Conservation (phyloP, 2,888 invertebrate species). For the Branchellion lobata region DNA sequence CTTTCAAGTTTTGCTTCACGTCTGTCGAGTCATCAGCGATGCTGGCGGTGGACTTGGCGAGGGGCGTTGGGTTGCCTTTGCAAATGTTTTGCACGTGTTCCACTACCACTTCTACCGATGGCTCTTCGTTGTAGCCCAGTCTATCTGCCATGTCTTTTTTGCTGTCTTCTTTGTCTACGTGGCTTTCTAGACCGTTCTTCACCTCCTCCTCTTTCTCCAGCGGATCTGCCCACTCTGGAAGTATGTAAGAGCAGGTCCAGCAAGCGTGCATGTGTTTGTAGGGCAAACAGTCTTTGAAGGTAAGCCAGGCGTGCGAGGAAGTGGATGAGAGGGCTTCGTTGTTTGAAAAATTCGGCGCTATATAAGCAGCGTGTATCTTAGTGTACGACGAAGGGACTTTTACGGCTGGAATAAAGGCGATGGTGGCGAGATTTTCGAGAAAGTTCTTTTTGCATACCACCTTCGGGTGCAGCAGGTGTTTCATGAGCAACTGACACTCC, state of each 20-base stretch:
- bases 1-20: slow-evolving; percentile 49
- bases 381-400: slow-evolving; percentile 47
- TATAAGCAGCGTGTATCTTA: slow-evolving; percentile 48
- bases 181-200: slow-evolving; percentile 44
- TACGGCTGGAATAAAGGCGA: slow-evolving; percentile 52
- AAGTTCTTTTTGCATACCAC: slow-evolving; percentile 46
- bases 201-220: slow-evolving; percentile 38
- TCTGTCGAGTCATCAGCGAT: slow-evolving; percentile 46
- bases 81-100: slow-evolving; percentile 50
- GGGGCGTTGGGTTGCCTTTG: slow-evolving; percentile 10
- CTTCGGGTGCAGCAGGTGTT: slow-evolving; percentile 50
- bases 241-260: slow-evolving; percentile 51
- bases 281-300: slow-evolving; percentile 51
- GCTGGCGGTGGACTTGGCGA: not conserved
- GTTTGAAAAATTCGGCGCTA: slow-evolving; percentile 8
- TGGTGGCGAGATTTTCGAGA: slow-evolving; percentile 47
- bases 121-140: slow-evolving; percentile 49
- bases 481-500: slow-evolving; percentile 50
- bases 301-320: slow-evolving; percentile 47
- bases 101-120: slow-evolving; percentile 49
- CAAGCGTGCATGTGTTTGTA: slow-evolving; percentile 50
- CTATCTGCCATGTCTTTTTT: slow-evolving; percentile 45
- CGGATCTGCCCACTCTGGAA: slow-evolving; percentile 54
- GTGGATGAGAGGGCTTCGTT: not conserved
- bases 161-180: slow-evolving; percentile 25